Evolutionary conservation across 2,888 invertebrate species (phyloP), one percentile per base, ranked within the genome.

Genomic region (Morpho helenor): DNA sequence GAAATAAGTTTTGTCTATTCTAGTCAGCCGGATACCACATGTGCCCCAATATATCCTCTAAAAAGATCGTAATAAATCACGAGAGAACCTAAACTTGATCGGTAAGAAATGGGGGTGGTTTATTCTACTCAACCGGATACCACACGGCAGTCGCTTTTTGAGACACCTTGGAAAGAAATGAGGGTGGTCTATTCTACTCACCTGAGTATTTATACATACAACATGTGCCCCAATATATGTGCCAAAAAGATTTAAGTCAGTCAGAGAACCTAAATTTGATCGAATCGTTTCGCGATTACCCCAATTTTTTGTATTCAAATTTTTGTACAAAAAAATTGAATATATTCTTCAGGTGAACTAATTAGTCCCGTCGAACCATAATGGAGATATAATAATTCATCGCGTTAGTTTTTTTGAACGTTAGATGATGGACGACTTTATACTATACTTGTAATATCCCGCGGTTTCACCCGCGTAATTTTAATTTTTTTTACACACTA

Each of bases 311-410:
- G 68, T 74, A 44, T 9, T 39, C 52, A 62, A 54, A 49, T 47
- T 4, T 23, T 41, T n/a, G 8, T 10, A n/a, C 7, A 51, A 40
- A 51, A 51, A 45, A 52, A 52, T 78, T 73, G 76, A 76, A 80
- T 61, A 76, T 74, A 77, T 77, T 72, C 74, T 70, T 74, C 70
- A 73, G 72, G 73, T 72, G 73, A 70, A 76, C 76, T 83, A 79
- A 85, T 87, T 85, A 84, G 79, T 85, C 83, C 85, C 77, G 82
- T 84, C 84, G 79, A 72, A 71, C 56, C 73, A 59, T 71, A 82
- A 84, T 82, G 79, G 75, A 78, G 75, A 76, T 78, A 76, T 77
- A 77, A 84, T 83, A 77, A 84, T 81, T 79, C 76, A 82, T 80
- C 49, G 59, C 55, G 60, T 62, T 58, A 62, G 56, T 60, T 63